Base-by-base conservation (phyloP, 2,797 vertebrate genomes). In the Choloepus didactylus region DNA sequence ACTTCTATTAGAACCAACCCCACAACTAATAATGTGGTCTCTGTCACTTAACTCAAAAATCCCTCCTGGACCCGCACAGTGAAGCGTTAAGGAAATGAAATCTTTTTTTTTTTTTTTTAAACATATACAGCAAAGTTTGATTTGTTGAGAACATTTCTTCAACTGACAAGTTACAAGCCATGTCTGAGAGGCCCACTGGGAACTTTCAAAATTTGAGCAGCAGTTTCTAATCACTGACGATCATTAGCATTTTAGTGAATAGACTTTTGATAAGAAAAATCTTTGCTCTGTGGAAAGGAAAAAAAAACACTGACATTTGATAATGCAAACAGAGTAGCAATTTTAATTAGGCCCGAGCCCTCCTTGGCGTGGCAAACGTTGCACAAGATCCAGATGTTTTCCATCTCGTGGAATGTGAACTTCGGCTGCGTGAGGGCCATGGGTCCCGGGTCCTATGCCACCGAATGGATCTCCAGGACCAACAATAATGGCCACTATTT, bases 221-320 rank as follows among this genome's bases (percentile, higher is more conserved):
- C 98, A 97, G 98, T 98, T 98, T 98, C 98, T 98, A 98, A 98
- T 99, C 98, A 98, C 98, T 98, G 98, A 97, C 89, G 96, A 98
- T 98, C 97, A 98, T 98, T 98, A 98, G 98, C 98, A 98, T 98
- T 98, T 98, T 97, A 98, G 97, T 93, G 98, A 98, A 98, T 97
- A 98, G 97, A 97, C 98, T 98, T 98, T 98, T 98, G 94, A 96
- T 97, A 98, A 97, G 98, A 98, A 98, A 98, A 98, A 98, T 98
- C 97, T 98, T 98, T 96, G 95, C 96, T 94, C 85, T 97, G 89
- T 94, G 92, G 79, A 95, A 94, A 97, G 94, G 96, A 96, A 91
- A 95, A 91, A 91, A 96, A 95, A 92, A 70, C 56, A 56, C 89
- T 97, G 95, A 96, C 96, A 94, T 96, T 97, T 97, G 96, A 95